Evolutionary conservation across 1,140 invertebrate genomes (phyloP), one percentile per base, ranked within the genome.

Genomic region (Probaryconus sp.): DNA sequence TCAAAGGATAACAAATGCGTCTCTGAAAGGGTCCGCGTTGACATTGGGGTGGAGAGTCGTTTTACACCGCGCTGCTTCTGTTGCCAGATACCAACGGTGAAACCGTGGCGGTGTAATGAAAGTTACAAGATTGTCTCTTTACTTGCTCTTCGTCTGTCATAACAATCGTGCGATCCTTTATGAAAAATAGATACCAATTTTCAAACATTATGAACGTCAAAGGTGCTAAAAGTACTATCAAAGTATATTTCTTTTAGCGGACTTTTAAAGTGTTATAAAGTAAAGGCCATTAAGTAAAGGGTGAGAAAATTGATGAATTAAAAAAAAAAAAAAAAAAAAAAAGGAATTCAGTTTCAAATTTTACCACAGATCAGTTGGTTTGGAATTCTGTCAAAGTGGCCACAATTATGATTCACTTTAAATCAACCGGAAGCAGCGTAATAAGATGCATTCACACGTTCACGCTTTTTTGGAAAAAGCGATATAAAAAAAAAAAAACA

Each of bases 1-100:
- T 86, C 84, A 87, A 87, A 87, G 83, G 84, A 86, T 85, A 86
- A 85, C 84, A 86, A 86, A 85, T 85, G 83, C 82, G 81, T 81
- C 82, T 83, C 81, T 85, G 83, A 83, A 85, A 82, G 80, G 80
- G 81, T 78, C 81, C 69, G 47, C 76, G 56, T 82, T 82, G 81
- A 84, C 83, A 85, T 83, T 84, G 71, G 80, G 78, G 79, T 80
- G 80, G 81, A 84, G 76, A 85, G 75, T 85, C 82, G 82, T 82
- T n/a, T 83, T 84, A 83, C 81, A 84, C 78, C 68, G 65, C 58
- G 70, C 76, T 83, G 76, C 80, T 74, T 77, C 76, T 76, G 51
- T 67, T 74, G 68, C 65, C 74, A 68, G 60, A 63, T 53, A 73
- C 61, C 63, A 63, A 26, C 47, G 53, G 65, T 43, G 48, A 61